These are phyloP conservation scores for Cyclura pinguis DNA, from an alignment of 2,797 vertebrate genomes.

Conservation along the genomic window DNA sequence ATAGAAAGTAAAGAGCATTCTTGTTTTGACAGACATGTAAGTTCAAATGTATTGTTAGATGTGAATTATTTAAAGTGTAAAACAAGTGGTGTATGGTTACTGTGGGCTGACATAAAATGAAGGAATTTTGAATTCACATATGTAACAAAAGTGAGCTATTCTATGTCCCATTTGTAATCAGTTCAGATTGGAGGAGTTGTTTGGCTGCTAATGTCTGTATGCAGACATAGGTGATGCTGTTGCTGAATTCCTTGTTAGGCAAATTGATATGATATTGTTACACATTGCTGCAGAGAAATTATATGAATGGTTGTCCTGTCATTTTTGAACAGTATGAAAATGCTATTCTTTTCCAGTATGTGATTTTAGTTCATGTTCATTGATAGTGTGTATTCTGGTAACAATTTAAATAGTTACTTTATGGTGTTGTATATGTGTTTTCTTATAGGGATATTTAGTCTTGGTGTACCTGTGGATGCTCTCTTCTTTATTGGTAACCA, in stretches of 20 bases:
- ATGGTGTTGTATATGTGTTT: conserved; percentile 26
- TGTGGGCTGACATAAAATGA: neutral
- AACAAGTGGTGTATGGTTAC: neutral
- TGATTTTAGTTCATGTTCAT: neutral
- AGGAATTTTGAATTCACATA: neutral
- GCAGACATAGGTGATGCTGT: too few relatives aligned
- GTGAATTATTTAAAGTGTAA: neutral
- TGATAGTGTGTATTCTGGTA: conserved; percentile 34
- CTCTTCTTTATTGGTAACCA: conserved; percentile 99
- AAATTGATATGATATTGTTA: too few relatives aligned
- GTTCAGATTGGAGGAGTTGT: neutral
- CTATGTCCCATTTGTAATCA: neutral
- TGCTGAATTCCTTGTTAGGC: neutral
- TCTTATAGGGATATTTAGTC: conserved; percentile 91
- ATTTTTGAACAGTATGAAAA: too few relatives aligned
- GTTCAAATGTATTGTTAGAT: neutral
- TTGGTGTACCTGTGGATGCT: conserved; percentile 95
- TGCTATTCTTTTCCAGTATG: neutral
- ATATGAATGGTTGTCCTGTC: too few relatives aligned
- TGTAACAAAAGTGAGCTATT: too few relatives aligned
- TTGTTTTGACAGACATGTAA: neutral
- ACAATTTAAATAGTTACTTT: conserved; percentile 22
- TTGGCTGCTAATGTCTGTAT: neutral
- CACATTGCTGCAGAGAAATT: too few relatives aligned
- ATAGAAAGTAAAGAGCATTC: neutral